Evolutionary conservation across 1,140 invertebrate genomes (phyloP).

Genomic region (Venustaconcha ellipsiformis): DNA sequence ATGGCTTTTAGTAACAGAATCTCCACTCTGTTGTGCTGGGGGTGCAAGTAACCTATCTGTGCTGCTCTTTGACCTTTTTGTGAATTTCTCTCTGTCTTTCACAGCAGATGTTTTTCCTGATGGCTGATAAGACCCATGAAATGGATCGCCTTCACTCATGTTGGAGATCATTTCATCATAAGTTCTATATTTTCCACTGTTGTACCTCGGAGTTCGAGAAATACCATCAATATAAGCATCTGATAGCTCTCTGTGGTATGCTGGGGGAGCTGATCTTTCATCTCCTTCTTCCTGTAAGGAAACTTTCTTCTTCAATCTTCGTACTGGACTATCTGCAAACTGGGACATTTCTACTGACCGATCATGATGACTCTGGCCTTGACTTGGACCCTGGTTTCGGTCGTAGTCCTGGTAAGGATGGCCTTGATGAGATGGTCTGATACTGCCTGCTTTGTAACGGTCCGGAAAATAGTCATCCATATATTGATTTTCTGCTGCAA

Average conservation of each 20-base stretch:
- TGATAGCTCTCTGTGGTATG: constrained; percentile 2
- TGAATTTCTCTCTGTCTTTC: constrained; percentile 8
- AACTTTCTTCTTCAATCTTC: not conserved
- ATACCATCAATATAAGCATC: constrained; percentile 15
- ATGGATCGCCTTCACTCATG: constrained; percentile 25
- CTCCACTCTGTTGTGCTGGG: not conserved
- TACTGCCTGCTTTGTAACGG: constrained; percentile 1
- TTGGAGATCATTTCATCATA: constrained; percentile 27
- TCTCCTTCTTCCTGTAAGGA: constrained; percentile 19
- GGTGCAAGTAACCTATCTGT: not conserved
- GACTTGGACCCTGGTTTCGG: not conserved
- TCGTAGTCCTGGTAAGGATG: not conserved
- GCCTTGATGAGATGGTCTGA: constrained; percentile 22
- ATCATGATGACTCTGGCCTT: not conserved
- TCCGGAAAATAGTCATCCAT: constrained; percentile 1
- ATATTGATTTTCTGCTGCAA: not conserved
- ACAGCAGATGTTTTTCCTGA: constrained; percentile 18
- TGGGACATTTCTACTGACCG: constrained; percentile 12
- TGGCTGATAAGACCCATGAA: constrained; percentile 21
- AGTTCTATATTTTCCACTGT: constrained; percentile 13
- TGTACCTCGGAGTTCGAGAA: constrained; percentile 14
- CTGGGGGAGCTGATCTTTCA: not conserved
- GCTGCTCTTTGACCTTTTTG: constrained; percentile 1
- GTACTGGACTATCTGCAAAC: constrained; percentile 1
- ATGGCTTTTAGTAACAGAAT: constrained; percentile 1